phyloP scores from a whole-genome alignment of 1,140 invertebrate species.

The Papilio machaon region DNA sequence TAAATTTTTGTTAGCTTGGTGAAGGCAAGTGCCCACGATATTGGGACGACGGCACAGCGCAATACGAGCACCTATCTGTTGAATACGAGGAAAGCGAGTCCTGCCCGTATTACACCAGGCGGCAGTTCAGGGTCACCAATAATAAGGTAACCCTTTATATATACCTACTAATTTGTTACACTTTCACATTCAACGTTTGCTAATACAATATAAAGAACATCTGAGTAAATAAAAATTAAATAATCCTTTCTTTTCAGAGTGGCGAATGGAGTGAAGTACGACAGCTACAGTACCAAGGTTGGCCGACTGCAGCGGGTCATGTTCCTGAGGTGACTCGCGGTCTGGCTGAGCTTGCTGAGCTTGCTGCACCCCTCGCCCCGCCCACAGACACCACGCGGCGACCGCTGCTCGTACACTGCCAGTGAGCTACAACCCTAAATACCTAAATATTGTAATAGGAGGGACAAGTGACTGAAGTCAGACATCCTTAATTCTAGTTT shows the following conservation, averaged over 20 bases:
- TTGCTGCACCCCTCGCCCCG: slow-evolving; percentile 59
- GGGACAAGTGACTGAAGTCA: too few species aligned
- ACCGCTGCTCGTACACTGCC: slow-evolving; percentile 91
- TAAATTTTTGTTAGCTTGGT: slow-evolving; percentile 79
- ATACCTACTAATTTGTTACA: background rate
- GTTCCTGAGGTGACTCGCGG: slow-evolving; percentile 93
- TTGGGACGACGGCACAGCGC: slow-evolving; percentile 94
- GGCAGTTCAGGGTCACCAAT: slow-evolving; percentile 92
- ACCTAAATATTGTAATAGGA: too few species aligned
- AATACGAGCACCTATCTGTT: slow-evolving; percentile 92
- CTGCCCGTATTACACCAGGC: slow-evolving; percentile 92
- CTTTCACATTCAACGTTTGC: too few species aligned
- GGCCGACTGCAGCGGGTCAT: slow-evolving; percentile 93
- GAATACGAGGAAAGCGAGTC: slow-evolving; percentile 94
- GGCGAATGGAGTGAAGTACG: slow-evolving; percentile 88
- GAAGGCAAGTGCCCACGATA: slow-evolving; percentile 94
- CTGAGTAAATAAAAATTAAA: too few species aligned
- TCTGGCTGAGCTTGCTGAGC: slow-evolving; percentile 89
- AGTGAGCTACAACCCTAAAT: slow-evolving; percentile 72
- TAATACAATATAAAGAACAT: too few species aligned
- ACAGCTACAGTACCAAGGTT: slow-evolving; percentile 94
- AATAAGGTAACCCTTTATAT: slow-evolving; percentile 83
- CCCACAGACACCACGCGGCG: slow-evolving; percentile 70
- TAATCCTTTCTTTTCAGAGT: slow-evolving; percentile 71
- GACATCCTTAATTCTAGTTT: too few species aligned